Conservation (phyloP, 2,888 invertebrate genomes). For the Brachyopa scutellaris region DNA sequence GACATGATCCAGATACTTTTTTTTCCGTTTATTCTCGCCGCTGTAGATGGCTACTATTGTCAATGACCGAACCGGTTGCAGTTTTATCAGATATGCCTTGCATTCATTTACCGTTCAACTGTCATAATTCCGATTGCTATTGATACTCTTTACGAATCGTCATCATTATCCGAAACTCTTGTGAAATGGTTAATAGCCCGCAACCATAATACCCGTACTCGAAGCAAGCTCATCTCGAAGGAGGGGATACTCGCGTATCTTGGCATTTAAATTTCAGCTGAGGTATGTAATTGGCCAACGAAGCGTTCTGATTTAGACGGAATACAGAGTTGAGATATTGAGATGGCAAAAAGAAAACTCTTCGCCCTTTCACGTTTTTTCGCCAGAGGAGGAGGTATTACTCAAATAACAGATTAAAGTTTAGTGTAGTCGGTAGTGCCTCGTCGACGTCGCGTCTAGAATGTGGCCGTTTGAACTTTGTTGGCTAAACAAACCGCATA, state of each 20-base stretch:
- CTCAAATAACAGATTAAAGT: conserved; percentile 29
- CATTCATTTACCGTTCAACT: not conserved
- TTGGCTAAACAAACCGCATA: conserved; percentile 31
- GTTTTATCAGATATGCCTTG: not conserved
- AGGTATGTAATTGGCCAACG: conserved; percentile 56
- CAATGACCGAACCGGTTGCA: conserved; percentile 19
- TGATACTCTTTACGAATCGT: conserved; percentile 50
- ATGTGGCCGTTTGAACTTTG: conserved; percentile 34
- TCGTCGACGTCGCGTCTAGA: not conserved
- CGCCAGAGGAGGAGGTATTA: conserved; percentile 1
- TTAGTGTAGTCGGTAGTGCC: not conserved
- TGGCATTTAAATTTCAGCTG: conserved; percentile 59
- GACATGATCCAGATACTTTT: conserved; percentile 30
- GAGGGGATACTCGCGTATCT: not conserved
- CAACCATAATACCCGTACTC: conserved; percentile 26
- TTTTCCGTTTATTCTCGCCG: conserved; percentile 3
- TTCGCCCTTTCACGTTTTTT: conserved; percentile 70
- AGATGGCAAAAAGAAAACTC: conserved; percentile 22
- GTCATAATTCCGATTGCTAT: conserved; percentile 58
- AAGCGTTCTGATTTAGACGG: conserved; percentile 59
- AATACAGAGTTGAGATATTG: conserved; percentile 36
- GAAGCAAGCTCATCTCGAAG: conserved; percentile 27
- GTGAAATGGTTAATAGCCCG: conserved; percentile 55
- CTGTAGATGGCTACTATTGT: not conserved
- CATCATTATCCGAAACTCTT: conserved; percentile 49